These are phyloP conservation scores for Choloepus hoffmanni DNA, from an alignment of 2,113 vertebrate genomes.

Conservation along the genomic window DNA sequence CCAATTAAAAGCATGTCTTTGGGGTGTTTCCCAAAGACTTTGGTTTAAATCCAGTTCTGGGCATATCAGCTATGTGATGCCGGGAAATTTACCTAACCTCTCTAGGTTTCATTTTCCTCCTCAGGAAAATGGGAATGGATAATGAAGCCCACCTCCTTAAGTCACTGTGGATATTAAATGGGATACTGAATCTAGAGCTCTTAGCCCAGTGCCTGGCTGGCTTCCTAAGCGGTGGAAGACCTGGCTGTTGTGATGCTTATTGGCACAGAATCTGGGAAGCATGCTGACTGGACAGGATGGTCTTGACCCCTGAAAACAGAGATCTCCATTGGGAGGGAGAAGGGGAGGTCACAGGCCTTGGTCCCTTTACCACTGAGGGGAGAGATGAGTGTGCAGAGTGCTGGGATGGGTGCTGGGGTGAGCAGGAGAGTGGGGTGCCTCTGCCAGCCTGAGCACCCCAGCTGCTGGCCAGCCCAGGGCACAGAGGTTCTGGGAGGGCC, in stretches of 20 bases:
- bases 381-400: too few species aligned
- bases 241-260: too few species aligned
- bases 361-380: too few species aligned
- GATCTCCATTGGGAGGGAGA: neutral
- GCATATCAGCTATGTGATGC: neutral
- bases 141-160: rapidly evolving
- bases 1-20: neutral
- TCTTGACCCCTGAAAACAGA: neutral
- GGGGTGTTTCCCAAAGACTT: neutral
- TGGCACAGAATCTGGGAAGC: neutral
- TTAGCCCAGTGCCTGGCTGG: neutral
- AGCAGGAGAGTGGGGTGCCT: rapidly evolving
- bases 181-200: too few species aligned
- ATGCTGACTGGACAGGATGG: too few species aligned
- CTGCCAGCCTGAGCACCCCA: neutral
- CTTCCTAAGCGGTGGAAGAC: neutral
- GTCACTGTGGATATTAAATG: neutral
- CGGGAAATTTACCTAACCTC: neutral
- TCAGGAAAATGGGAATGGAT: neutral
- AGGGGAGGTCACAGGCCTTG: rapidly evolving
- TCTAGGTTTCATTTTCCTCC: neutral
- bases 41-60: neutral
- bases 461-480: neutral
- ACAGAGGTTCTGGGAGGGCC: neutral
- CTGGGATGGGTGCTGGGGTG: neutral